A percentile compares a stretch with the other conserved stretches of the same genome.
phyloP scores from a whole-genome alignment of 2,797 vertebrate genomes.

The Sebastolobus alascanus region DNA sequence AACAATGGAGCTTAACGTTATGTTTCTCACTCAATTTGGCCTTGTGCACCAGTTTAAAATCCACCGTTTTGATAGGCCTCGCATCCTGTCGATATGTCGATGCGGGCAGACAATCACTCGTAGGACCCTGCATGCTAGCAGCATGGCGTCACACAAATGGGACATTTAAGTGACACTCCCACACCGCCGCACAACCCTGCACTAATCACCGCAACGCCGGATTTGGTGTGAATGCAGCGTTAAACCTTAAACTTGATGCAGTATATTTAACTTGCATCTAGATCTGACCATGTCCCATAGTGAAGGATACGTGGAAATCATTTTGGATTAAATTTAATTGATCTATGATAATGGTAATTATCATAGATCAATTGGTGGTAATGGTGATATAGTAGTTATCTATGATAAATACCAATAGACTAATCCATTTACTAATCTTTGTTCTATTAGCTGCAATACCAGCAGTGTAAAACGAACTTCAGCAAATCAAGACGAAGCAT shows the following conservation, averaged over 20 bases:
- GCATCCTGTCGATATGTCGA: fast-evolving
- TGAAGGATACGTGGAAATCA: too few species aligned
- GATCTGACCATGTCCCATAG: not conserved
- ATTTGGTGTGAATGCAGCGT: not conserved
- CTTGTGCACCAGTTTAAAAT: not conserved
- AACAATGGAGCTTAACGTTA: not conserved
- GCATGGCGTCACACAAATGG: not conserved
- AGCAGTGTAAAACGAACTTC: not conserved
- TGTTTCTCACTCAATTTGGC: not conserved
- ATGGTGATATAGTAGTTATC: not conserved
- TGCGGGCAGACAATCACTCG: too few species aligned
- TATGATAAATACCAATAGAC: not conserved
- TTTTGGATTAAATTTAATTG: too few species aligned
- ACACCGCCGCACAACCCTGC: not conserved
- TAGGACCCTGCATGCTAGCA: not conserved
- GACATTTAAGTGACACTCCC: not conserved
- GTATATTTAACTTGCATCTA: not conserved
- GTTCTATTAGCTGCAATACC: not conserved
- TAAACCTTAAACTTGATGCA: not conserved
- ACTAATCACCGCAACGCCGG: not conserved
- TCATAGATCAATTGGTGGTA: too few species aligned
- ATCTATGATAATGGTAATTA: too few species aligned
- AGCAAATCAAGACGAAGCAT: not conserved
- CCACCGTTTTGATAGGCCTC: not conserved
- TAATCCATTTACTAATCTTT: not conserved